Evolutionary conservation across 1,140 invertebrate species (phyloP), one percentile per base, ranked within the genome.

Genomic region (Vollenhovia emeryi): DNA sequence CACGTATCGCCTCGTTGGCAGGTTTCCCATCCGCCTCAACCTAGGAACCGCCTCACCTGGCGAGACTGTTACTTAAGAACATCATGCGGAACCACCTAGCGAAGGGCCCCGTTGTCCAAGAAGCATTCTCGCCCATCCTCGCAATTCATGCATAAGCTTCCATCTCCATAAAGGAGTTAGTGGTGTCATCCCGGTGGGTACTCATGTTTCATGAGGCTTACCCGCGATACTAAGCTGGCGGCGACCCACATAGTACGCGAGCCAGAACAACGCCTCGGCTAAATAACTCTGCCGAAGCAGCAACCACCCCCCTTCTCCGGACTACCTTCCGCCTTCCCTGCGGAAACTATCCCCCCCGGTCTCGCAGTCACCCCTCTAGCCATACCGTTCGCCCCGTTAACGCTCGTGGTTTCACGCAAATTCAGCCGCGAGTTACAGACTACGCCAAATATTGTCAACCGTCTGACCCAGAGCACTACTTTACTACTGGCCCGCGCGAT

Each of bases 61-160:
- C 52, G 62, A 66, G 69, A 86, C 87, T 75, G 82, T 87, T 89
- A 84, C 88, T 89, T 89, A 89, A 84, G 52, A 66, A 27, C 82
- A 85, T 80, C 64, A 79, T 69, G 48, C 79, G n/a, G 33, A 30
- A 60, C 55, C 52, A 55, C 50, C 43, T 40, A 50, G 73, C 59
- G 55, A 86, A 74, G 36, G 52, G 57, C 24, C 27, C 43, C n/a
- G 71, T 57, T 68, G 76, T 50, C 64, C 76, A 62, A 89, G 84
- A 36, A 86, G 74, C 78, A 86, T 86, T 76, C 75, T 68, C 71
- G 50, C 73, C 69, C 78, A 85, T 89, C 43, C 73, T 85, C 89
- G 85, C 92, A 90, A 93, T 93, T 93, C 92, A 92, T 93, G 92
- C 89, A 93, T 93, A 93, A 93, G 90, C 92, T 93, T 92, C 91